Evolutionary conservation across 2,888 invertebrate genomes (phyloP).

Genomic region (Leucoma salicis): DNA sequence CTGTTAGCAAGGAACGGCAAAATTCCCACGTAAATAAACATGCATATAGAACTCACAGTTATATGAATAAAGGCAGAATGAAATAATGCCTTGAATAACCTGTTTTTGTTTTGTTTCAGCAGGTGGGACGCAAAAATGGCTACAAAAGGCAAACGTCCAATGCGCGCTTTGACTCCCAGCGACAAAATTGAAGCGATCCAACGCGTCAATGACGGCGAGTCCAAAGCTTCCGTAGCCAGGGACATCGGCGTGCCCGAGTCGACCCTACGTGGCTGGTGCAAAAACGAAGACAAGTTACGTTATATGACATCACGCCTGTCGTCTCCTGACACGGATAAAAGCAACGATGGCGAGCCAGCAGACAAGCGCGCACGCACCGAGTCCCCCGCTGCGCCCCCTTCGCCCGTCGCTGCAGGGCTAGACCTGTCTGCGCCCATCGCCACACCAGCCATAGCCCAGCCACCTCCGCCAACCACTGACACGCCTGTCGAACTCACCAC

Average conservation of each 20-base stretch:
- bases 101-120: constrained; percentile 53
- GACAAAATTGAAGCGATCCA: constrained; percentile 92
- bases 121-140: constrained; percentile 79
- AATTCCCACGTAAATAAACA: too few species aligned
- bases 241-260: constrained; percentile 94
- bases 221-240: constrained; percentile 92
- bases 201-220: constrained; percentile 91
- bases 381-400: constrained; percentile 56
- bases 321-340: constrained; percentile 86
- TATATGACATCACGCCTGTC: constrained; percentile 87
- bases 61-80: too few species aligned
- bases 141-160: constrained; percentile 89
- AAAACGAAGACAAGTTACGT: constrained; percentile 89
- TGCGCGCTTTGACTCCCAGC: constrained; percentile 88
- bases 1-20: too few species aligned
- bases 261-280: constrained; percentile 93
- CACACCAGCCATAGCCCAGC: constrained; percentile 40
- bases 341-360: constrained; percentile 72
- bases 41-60: too few species aligned
- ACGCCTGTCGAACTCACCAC: constrained; percentile 65
- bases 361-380: constrained; percentile 73
- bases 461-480: constrained; percentile 46
- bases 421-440: constrained; percentile 61
- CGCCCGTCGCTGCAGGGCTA: constrained; percentile 59
- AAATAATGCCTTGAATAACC: too few species aligned